phyloP scores from a whole-genome alignment of 2,113 vertebrate genomes.

The Puffinus mauretanicus region DNA sequence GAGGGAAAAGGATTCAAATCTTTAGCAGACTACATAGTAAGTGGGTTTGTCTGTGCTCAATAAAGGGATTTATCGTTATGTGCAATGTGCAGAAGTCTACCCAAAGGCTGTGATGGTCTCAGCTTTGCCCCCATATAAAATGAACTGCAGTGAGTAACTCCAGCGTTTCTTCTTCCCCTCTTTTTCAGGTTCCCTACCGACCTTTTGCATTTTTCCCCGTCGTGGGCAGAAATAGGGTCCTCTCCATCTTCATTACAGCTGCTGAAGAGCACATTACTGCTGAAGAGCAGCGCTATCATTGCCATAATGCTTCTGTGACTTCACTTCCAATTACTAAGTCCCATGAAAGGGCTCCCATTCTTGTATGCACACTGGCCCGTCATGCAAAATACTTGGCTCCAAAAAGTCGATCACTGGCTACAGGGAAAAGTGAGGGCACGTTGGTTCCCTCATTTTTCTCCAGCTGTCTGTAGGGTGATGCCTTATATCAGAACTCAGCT shows the following conservation, averaged over 20 bases:
- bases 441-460: slow-evolving; percentile 22
- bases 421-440: not conserved
- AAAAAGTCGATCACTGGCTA: not conserved
- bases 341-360: not conserved
- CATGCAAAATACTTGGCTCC: not conserved
- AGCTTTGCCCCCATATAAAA: not conserved
- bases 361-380: not conserved
- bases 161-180: not conserved
- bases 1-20: not conserved
- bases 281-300: not conserved
- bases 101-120: not conserved
- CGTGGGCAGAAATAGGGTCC: not conserved
- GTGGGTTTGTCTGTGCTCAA: not conserved
- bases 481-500: not conserved
- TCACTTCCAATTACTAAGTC: not conserved
- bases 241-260: not conserved
- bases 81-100: not conserved
- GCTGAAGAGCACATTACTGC: not conserved
- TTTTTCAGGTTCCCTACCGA: not conserved
- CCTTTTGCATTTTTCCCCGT: not conserved
- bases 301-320: not conserved
- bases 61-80: not conserved
- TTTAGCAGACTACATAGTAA: not conserved
- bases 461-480: not conserved
- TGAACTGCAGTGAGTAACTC: not conserved